Conservation (phyloP, 2,113 vertebrate genomes). For the Eptesicus fuscus region DNA sequence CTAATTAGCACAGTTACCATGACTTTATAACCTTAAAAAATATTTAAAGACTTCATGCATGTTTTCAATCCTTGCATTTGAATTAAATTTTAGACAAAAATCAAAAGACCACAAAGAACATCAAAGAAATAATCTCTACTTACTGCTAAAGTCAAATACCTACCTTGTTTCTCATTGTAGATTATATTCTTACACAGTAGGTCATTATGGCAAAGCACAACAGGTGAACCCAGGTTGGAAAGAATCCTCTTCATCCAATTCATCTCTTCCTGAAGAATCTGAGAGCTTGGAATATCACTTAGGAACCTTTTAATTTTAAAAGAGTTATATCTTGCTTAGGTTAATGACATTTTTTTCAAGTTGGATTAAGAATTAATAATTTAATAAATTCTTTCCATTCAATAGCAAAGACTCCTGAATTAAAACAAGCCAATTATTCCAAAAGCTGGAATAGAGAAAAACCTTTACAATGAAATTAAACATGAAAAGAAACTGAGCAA, state of each 20-base stretch:
- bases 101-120: slow-evolving; percentile 50
- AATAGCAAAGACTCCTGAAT: not conserved
- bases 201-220: slow-evolving; percentile 98
- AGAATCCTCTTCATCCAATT: slow-evolving; percentile 94
- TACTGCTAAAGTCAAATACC: slow-evolving; percentile 79
- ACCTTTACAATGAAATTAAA: not conserved
- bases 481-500: not conserved
- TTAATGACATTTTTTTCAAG: not conserved
- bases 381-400: not conserved
- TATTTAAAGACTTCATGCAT: not conserved
- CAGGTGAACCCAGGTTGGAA: slow-evolving; percentile 93
- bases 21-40: slow-evolving; percentile 45
- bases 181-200: slow-evolving; percentile 99
- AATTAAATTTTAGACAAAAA: slow-evolving; percentile 51
- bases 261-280: slow-evolving; percentile 92
- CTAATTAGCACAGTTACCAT: slow-evolving; percentile 40
- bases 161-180: slow-evolving; percentile 94
- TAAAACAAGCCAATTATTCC: slow-evolving; percentile 8
- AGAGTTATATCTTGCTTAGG: slow-evolving; percentile 36
- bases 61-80: slow-evolving; percentile 26
- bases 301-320: slow-evolving; percentile 84
- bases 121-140: slow-evolving; percentile 54
- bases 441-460: slow-evolving; percentile 31
- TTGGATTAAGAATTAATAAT: slow-evolving; percentile 17
- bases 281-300: slow-evolving; percentile 87